Conservation (phyloP, 2,113 vertebrate genomes). For the Dicentrarchus labrax region DNA sequence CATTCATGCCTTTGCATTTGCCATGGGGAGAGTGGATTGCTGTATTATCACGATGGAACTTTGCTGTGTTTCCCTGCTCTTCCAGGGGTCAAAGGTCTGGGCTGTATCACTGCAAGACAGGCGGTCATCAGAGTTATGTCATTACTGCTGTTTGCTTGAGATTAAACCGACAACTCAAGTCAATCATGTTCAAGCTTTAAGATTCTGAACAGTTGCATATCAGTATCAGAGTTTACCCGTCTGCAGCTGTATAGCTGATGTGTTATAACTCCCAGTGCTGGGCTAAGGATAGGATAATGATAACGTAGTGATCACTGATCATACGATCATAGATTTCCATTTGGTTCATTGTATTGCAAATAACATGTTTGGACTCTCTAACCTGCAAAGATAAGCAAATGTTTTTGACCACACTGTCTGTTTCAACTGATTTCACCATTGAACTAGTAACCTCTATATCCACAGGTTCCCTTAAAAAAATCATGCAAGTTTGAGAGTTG, state of each 20-base stretch:
- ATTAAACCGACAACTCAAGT: not conserved
- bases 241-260: not conserved
- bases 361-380: too few species aligned
- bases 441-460: too few species aligned
- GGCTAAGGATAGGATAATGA: not conserved
- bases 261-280: not conserved
- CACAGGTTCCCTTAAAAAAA: too few species aligned
- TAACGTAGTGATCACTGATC: not conserved
- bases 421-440: too few species aligned
- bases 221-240: not conserved
- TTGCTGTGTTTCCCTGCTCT: not conserved
- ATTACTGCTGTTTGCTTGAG: slow-evolving; percentile 2
- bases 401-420: too few species aligned
- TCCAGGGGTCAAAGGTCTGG: slow-evolving; percentile 46
- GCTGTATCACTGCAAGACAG: slow-evolving; percentile 2
- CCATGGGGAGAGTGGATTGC: not conserved
- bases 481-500: too few species aligned
- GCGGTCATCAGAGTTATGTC: not conserved
- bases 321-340: too few species aligned
- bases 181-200: not conserved
- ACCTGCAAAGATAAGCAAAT: too few species aligned
- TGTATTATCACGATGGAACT: not conserved
- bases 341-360: too few species aligned
- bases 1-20: not conserved
- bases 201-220: not conserved